Conservation (phyloP, 2,888 invertebrate species). For the Sinohyriopsis cumingii region DNA sequence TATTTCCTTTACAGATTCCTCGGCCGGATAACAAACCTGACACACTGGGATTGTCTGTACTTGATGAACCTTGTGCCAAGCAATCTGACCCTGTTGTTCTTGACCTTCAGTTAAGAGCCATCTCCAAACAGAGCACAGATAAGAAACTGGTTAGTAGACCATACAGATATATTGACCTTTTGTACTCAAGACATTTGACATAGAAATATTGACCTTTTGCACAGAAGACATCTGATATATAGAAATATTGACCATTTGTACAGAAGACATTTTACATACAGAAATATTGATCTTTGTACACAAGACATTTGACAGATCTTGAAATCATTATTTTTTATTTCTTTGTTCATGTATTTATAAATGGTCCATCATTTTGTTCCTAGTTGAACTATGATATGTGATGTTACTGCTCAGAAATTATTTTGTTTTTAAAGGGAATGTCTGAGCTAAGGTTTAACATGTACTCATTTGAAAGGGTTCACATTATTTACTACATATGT, state of each 20-base stretch:
- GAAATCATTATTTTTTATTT: too few relatives aligned
- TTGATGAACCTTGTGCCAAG: conserved; percentile 95
- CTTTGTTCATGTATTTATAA: too few relatives aligned
- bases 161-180: neutral
- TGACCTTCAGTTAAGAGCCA: conserved; percentile 88
- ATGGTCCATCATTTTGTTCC: too few relatives aligned
- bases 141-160: conserved; percentile 73
- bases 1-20: conserved; percentile 68
- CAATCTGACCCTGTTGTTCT: conserved; percentile 85
- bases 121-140: conserved; percentile 81
- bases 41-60: conserved; percentile 82
- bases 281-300: neutral
- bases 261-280: too few relatives aligned
- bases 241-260: too few relatives aligned
- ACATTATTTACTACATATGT: too few relatives aligned
- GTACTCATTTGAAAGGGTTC: too few relatives aligned
- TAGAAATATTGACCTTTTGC: neutral
- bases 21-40: conserved; percentile 82
- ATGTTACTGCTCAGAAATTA: too few relatives aligned
- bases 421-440: too few relatives aligned
- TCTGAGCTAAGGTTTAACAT: too few relatives aligned
- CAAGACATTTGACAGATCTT: neutral
- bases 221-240: too few relatives aligned
- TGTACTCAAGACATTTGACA: neutral
- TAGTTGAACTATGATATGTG: too few relatives aligned